A percentile compares a stretch with the other conserved stretches of the same genome.
These are phyloP conservation scores for Melanostoma mellinum DNA, from an alignment of 2,888 invertebrate species.

Conservation along the genomic window DNA sequence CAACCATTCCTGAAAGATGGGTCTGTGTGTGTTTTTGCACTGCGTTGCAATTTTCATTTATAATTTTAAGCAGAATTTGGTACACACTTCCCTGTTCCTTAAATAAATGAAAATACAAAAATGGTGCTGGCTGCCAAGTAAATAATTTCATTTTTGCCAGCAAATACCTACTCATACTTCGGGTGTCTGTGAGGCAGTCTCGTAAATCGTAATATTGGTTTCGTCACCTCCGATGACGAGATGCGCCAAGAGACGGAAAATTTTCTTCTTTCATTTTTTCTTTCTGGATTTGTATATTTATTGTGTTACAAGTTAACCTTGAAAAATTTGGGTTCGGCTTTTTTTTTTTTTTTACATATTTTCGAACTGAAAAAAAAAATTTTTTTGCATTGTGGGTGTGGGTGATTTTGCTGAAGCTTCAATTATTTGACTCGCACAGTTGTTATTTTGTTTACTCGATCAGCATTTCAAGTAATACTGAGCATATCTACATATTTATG, in stretches of 20 bases:
- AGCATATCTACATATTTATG: too few species aligned
- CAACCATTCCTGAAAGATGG: not conserved
- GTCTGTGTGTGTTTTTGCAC: not conserved
- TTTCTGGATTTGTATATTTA: constrained; percentile 17
- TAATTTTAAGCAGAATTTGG: too few species aligned
- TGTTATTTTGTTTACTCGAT: too few species aligned
- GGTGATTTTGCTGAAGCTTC: too few species aligned
- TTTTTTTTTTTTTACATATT: constrained; percentile 19
- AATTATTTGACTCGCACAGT: too few species aligned
- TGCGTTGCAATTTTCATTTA: too few species aligned
- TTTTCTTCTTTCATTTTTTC: not conserved
- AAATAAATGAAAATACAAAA: constrained; percentile 14
- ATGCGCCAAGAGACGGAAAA: not conserved
- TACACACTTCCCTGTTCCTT: constrained; percentile 45
- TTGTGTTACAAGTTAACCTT: constrained; percentile 44
- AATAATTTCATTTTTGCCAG: constrained; percentile 14
- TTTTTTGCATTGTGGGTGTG: not conserved
- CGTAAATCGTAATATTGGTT: constrained; percentile 11
- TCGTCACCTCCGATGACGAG: constrained; percentile 54
- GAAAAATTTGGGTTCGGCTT: constrained; percentile 37
- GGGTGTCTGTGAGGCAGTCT: constrained; percentile 21
- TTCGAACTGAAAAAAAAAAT: not conserved
- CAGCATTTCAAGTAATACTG: too few species aligned
- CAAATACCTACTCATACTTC: constrained; percentile 26
- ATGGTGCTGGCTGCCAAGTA: too few species aligned